Percentiles rank a stretch among this genome's conserved stretches.
These are phyloP conservation scores for Metopolophium dirhodum DNA, from an alignment of 1,140 invertebrate genomes.

Conservation along the genomic window DNA sequence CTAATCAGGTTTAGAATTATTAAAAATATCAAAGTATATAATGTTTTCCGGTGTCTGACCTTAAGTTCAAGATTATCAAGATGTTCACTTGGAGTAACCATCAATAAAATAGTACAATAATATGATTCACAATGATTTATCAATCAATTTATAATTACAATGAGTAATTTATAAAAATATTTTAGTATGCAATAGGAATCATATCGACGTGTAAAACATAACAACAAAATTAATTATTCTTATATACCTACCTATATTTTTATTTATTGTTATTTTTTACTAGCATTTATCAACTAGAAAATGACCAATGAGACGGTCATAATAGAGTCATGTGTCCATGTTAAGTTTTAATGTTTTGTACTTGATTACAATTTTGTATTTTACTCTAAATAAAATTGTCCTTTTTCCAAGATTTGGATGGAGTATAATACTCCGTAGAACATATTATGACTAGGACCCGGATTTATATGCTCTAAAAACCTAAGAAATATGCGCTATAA, in stretches of 20 bases:
- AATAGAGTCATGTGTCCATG: too few species aligned
- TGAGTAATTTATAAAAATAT: not conserved
- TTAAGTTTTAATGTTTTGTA: not conserved
- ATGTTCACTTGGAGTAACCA: not conserved
- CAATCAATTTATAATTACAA: not conserved
- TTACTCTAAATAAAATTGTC: not conserved
- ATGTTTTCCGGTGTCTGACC: not conserved
- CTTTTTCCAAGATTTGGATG: not conserved
- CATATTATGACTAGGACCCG: too few species aligned
- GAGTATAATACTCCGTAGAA: not conserved
- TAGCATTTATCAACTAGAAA: not conserved
- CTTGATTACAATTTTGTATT: not conserved
- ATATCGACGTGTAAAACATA: not conserved
- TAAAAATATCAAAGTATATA: not conserved
- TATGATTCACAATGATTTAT: not conserved
- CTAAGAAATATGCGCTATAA: too few species aligned
- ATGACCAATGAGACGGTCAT: not conserved
- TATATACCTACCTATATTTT: not conserved
- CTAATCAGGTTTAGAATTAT: not conserved
- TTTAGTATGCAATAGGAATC: not conserved
- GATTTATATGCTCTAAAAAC: too few species aligned
- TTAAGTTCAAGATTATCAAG: conserved; percentile 31
- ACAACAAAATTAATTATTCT: not conserved
- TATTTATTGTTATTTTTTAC: not conserved
- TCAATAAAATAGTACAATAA: not conserved